A percentile compares a stretch with the other conserved stretches of the same genome.
phyloP scores from a whole-genome alignment of 1,140 invertebrate species.

The Ceratitis capitata region DNA sequence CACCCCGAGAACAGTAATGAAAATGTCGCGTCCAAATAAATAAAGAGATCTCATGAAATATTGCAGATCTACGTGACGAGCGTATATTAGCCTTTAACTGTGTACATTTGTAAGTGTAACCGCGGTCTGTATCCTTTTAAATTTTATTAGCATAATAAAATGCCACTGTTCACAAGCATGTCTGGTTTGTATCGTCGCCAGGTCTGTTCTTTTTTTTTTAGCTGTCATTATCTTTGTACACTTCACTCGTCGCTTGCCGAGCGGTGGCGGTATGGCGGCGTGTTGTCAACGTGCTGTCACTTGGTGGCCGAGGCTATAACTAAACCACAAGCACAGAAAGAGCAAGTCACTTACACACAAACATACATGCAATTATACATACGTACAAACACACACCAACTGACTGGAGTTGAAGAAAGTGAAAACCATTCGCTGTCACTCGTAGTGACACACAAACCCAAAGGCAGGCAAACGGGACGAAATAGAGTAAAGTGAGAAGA shows the following conservation, averaged over 20 bases:
- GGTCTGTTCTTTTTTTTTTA: no score
- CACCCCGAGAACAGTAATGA: not conserved
- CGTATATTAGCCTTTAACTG: not conserved
- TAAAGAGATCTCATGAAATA: constrained; percentile 30
- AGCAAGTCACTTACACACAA: not conserved
- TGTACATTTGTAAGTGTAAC: not conserved
- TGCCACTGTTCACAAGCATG: not conserved
- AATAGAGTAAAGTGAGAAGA: not conserved
- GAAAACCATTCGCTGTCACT: not conserved
- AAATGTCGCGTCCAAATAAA: not conserved
- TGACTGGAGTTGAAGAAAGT: not conserved
- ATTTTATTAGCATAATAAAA: constrained; percentile 19
- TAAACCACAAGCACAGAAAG: not conserved
- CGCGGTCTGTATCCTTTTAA: not conserved
- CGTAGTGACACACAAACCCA: not conserved
- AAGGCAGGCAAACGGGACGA: not conserved
- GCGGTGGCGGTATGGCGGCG: not conserved
- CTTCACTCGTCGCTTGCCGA: not conserved
- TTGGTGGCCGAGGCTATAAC: constrained; percentile 8
- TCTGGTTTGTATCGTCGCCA: constrained; percentile 9
- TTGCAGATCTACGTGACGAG: not conserved
- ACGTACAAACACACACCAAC: not conserved
- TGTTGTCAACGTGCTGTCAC: constrained; percentile 9
- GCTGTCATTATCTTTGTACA: not conserved
- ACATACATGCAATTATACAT: not conserved